Conservation (phyloP, 2,113 vertebrate genomes). For the Anguilla rostrata region DNA sequence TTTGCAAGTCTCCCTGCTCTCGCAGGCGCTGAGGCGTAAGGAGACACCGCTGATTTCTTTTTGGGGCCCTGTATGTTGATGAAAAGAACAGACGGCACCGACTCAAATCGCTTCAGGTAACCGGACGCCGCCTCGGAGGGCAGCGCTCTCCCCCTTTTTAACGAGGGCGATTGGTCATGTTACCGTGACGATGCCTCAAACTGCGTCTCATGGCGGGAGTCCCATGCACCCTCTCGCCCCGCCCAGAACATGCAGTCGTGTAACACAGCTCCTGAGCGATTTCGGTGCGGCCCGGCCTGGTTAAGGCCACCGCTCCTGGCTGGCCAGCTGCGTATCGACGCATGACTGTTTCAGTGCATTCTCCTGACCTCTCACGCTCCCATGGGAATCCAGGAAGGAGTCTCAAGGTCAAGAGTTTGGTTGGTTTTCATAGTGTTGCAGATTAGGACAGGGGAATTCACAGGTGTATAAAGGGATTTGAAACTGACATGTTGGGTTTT, state of each 20-base stretch:
- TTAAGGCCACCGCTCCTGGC: not conserved
- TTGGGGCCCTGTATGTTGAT: not conserved
- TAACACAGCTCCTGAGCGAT: not conserved
- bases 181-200: not conserved
- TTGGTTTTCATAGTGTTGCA: not conserved
- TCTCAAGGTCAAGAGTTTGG: not conserved
- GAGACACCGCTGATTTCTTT: not conserved
- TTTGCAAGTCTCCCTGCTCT: not conserved
- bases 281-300: not conserved
- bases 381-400: not conserved
- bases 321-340: not conserved
- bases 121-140: not conserved
- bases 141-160: not conserved
- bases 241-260: not conserved
- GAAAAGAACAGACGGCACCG: not conserved
- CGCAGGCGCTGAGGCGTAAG: not conserved
- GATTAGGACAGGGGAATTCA: not conserved
- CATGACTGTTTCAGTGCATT: not conserved
- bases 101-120: not conserved
- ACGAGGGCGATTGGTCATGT: not conserved
- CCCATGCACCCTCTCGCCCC: too few species aligned
- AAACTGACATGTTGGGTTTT: not conserved
- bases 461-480: not conserved
- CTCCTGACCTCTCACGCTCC: not conserved
- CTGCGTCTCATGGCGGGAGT: too few species aligned